phyloP scores from a whole-genome alignment of 2,797 vertebrate genomes.

The Saguinus oedipus region DNA sequence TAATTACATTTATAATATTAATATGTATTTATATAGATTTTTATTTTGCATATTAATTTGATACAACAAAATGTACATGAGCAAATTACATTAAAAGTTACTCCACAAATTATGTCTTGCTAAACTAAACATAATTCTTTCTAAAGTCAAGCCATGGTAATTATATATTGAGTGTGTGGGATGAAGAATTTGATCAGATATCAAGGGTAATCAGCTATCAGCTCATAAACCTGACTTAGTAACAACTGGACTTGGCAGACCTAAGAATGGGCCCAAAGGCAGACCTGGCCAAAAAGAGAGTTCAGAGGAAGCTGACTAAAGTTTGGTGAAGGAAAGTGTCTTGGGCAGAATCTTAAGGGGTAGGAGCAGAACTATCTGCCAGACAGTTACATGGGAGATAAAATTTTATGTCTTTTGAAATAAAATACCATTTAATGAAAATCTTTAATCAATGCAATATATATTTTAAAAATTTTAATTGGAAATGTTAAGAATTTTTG shows the following conservation, averaged over 20 bases:
- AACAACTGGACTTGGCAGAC: not conserved
- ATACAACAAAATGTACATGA: not conserved
- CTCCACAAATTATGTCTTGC: not conserved
- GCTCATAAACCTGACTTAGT: not conserved
- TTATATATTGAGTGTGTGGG: not conserved
- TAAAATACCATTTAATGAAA: not conserved
- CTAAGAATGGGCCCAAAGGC: not conserved
- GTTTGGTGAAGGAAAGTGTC: not conserved
- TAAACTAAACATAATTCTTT: not conserved
- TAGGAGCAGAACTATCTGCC: not conserved
- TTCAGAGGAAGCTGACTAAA: not conserved
- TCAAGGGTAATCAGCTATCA: not conserved
- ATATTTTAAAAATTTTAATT: not conserved
- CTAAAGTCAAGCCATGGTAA: not conserved
- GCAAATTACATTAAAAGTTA: not conserved
- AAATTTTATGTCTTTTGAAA: not conserved
- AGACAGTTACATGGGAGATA: not conserved
- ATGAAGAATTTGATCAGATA: not conserved
- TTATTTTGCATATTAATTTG: not conserved
- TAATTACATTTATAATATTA: not conserved
- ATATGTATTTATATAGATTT: not conserved
- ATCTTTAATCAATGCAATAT: not conserved
- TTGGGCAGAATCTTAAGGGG: not conserved
- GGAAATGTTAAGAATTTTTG: not conserved
- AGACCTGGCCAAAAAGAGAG: not conserved